phyloP scores from a whole-genome alignment of 2,888 invertebrate species.

The Drosophila helvetica region DNA sequence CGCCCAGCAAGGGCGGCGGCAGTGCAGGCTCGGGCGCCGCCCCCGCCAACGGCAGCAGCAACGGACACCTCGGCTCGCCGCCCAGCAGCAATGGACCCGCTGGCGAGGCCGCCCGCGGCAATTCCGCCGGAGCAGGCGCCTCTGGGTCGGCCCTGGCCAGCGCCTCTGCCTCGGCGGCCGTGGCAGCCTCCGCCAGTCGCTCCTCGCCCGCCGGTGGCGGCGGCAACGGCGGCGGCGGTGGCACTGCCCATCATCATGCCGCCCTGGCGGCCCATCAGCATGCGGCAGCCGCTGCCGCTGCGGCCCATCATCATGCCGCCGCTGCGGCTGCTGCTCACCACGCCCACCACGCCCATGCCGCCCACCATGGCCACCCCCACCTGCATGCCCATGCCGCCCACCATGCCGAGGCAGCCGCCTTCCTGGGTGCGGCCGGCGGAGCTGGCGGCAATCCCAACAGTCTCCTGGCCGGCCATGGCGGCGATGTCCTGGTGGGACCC shows the following conservation, averaged over 20 bases:
- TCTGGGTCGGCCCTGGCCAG: conserved; percentile 32
- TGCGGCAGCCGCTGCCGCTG: conserved; percentile 72
- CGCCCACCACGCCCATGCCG: conserved; percentile 69
- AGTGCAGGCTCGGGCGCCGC: conserved; percentile 5
- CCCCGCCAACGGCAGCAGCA: conserved; percentile 7
- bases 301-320: conserved; percentile 73
- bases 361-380: conserved; percentile 50
- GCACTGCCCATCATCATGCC: conserved; percentile 57
- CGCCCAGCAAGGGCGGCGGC: conserved; percentile 74
- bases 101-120: conserved; percentile 19
- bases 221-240: conserved; percentile 59
- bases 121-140: conserved; percentile 25
- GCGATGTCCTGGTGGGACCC: conserved; percentile 63
- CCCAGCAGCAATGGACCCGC: conserved; percentile 45
- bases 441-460: conserved; percentile 64
- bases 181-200: conserved; percentile 41
- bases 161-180: conserved; percentile 12
- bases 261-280: conserved; percentile 74
- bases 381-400: conserved; percentile 64
- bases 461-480: conserved; percentile 59
- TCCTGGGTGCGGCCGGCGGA: conserved; percentile 53
- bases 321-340: conserved; percentile 73
- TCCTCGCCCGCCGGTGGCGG: conserved; percentile 71
- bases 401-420: conserved; percentile 68
- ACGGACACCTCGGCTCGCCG: conserved; percentile 50